A percentile compares a stretch with the other conserved stretches of the same genome.
phyloP scores from a whole-genome alignment of 1,140 invertebrate genomes.

The Nymphalis io region DNA sequence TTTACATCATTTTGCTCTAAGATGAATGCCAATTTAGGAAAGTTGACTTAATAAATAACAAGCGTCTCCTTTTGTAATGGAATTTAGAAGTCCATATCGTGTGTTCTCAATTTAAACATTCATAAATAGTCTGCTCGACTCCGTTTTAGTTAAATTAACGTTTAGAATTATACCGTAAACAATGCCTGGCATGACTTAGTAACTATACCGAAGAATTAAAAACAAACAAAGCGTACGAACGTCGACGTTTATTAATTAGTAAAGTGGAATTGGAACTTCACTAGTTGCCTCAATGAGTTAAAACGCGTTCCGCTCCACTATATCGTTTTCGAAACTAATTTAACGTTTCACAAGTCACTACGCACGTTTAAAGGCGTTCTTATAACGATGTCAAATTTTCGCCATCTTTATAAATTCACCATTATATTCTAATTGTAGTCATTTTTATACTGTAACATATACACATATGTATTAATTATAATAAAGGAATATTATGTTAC shows the following conservation, averaged over 20 bases:
- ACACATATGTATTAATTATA: too few species aligned
- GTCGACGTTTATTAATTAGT: conserved; percentile 66
- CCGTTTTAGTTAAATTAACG: conserved; percentile 3
- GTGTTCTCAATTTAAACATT: not conserved
- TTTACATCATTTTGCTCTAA: conserved; percentile 12
- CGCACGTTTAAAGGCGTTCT: not conserved
- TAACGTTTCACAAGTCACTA: conserved; percentile 4
- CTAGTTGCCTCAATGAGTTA: conserved; percentile 39
- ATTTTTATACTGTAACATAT: too few species aligned
- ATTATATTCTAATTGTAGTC: too few species aligned
- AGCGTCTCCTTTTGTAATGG: not conserved
- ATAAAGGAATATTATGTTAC: too few species aligned
- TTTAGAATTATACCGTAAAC: conserved; percentile 12
- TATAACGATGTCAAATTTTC: not conserved
- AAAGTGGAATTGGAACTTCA: conserved; percentile 65
- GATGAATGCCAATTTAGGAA: conserved; percentile 27
- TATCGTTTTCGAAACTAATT: conserved; percentile 14
- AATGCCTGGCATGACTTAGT: not conserved
- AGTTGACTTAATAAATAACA: conserved; percentile 2
- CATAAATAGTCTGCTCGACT: not conserved
- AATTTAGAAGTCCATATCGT: conserved; percentile 8
- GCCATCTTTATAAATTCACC: too few species aligned
- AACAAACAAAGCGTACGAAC: conserved; percentile 44
- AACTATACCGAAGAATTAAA: conserved; percentile 34
- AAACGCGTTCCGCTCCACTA: conserved; percentile 32